Evolutionary conservation across 2,113 vertebrate species (phyloP).

Genomic region (Procavia capensis): DNA sequence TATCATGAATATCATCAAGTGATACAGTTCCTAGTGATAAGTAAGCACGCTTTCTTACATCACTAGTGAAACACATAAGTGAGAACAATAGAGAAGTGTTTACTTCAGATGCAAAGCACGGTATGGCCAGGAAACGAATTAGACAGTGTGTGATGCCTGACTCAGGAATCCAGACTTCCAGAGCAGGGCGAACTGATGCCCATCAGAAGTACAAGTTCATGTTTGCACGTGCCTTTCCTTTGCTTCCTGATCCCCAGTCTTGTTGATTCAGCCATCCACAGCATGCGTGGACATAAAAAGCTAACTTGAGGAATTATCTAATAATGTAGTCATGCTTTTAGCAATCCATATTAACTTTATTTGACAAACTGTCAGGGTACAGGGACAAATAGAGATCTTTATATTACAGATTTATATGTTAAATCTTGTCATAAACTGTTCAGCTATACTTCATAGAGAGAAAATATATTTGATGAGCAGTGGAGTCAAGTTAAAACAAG

Average conservation of each 20-base stretch:
- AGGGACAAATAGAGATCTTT: conserved; percentile 70
- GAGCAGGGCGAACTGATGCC: background rate
- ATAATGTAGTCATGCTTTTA: conserved; percentile 62
- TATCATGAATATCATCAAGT: background rate
- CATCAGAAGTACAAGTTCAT: background rate
- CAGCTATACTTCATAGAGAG: conserved; percentile 55
- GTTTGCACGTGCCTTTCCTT: conserved; percentile 38
- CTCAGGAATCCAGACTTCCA: background rate
- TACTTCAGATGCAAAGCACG: background rate
- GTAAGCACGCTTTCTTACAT: background rate
- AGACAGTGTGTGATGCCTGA: background rate
- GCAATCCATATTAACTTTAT: conserved; percentile 45
- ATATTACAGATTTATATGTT: conserved; percentile 61
- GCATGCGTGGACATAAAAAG: conserved; percentile 44
- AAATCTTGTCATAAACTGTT: conserved; percentile 71
- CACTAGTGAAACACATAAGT: background rate
- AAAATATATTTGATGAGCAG: conserved; percentile 69
- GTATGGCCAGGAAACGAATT: background rate
- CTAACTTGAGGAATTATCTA: conserved; percentile 66
- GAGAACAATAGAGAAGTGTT: background rate
- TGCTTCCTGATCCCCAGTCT: conserved; percentile 23
- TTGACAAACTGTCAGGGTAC: conserved; percentile 63
- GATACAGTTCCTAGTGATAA: background rate
- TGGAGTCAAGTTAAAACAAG: conserved; percentile 77
- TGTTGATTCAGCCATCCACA: conserved; percentile 61